These are phyloP conservation scores for Sebastes alutus DNA, from an alignment of 2,797 vertebrate species.

Conservation along the genomic window DNA sequence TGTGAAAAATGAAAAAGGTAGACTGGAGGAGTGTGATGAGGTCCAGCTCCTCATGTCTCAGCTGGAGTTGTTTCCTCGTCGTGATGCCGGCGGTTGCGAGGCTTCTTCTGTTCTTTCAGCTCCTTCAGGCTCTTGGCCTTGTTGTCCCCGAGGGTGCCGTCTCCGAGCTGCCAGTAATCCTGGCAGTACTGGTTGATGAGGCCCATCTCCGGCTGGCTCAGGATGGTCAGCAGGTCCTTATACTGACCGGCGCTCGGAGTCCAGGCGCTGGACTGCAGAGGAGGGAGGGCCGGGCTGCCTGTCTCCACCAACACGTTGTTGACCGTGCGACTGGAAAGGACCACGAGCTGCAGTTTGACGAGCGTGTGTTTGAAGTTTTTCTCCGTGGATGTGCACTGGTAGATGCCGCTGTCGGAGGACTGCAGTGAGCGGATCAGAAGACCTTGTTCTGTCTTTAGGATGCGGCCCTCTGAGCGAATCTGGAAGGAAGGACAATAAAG, in stretches of 20 bases:
- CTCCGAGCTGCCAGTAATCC: conserved; percentile 94
- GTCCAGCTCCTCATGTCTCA: conserved; percentile 89
- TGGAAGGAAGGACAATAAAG: conserved; percentile 28
- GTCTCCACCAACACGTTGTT: conserved; percentile 87
- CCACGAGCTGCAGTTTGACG: conserved; percentile 92
- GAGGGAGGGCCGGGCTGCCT: conserved; percentile 69
- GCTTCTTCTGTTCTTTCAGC: conserved; percentile 94
- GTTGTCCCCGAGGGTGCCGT: conserved; percentile 82
- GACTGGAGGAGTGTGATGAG: conserved; percentile 7
- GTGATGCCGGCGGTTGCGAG: conserved; percentile 96
- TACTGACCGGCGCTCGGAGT: conserved; percentile 89
- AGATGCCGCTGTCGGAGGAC: conserved; percentile 89
- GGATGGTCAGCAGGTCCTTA: conserved; percentile 96
- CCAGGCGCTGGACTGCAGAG: conserved; percentile 84
- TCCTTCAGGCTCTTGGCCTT: conserved; percentile 87
- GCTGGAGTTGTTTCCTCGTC: conserved; percentile 79
- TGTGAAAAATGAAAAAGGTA: conserved; percentile 42
- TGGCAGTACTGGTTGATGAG: conserved; percentile 99
- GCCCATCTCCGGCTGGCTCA: conserved; percentile 97
- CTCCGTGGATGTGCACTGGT: conserved; percentile 97
- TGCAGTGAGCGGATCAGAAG: conserved; percentile 94
- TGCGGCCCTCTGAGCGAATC: conserved; percentile 90
- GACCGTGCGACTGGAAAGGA: conserved; percentile 90
- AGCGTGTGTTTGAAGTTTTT: conserved; percentile 98
- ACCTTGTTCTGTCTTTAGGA: conserved; percentile 93